Conservation (phyloP, 2,888 invertebrate species). For the Drosophila buzzatii region DNA sequence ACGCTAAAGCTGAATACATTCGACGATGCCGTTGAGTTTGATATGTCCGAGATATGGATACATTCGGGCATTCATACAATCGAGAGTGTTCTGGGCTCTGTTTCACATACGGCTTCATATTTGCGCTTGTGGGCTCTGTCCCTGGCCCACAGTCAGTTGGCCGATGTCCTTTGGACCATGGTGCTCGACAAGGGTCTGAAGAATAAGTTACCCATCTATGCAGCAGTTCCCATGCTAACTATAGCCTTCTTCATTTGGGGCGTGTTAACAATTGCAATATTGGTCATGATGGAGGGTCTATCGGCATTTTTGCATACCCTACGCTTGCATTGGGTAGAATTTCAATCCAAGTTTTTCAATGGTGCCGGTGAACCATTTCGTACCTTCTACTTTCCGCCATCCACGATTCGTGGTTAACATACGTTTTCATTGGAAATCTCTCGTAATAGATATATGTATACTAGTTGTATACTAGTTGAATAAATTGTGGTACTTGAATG, state of each 20-base stretch:
- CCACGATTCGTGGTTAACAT: conserved; percentile 50
- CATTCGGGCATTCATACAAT: conserved; percentile 87
- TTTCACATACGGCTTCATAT: conserved; percentile 99
- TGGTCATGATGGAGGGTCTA: conserved; percentile 99
- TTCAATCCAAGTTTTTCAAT: conserved; percentile 97
- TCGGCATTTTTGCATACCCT: conserved; percentile 99
- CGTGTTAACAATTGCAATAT: conserved; percentile 94
- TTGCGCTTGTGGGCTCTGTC: conserved; percentile 99
- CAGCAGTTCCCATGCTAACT: conserved; percentile 89
- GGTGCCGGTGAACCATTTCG: conserved; percentile 92
- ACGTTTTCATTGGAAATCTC: neutral
- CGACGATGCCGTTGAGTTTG: conserved; percentile 44
- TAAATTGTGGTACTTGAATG: too few relatives aligned
- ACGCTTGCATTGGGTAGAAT: conserved; percentile 98
- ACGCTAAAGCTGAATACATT: conserved; percentile 30
- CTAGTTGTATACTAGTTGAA: too few relatives aligned
- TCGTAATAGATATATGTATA: neutral
- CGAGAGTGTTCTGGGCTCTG: conserved; percentile 91
- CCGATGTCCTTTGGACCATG: conserved; percentile 97
- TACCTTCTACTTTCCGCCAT: conserved; percentile 92
- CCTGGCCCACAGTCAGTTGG: conserved; percentile 96
- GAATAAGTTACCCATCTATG: conserved; percentile 84
- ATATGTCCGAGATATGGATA: conserved; percentile 79
- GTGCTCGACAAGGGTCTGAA: conserved; percentile 91
- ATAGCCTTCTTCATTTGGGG: conserved; percentile 96